These are phyloP conservation scores for Triplophysa rosa DNA, from an alignment of 2,113 vertebrate genomes.

Conservation along the genomic window DNA sequence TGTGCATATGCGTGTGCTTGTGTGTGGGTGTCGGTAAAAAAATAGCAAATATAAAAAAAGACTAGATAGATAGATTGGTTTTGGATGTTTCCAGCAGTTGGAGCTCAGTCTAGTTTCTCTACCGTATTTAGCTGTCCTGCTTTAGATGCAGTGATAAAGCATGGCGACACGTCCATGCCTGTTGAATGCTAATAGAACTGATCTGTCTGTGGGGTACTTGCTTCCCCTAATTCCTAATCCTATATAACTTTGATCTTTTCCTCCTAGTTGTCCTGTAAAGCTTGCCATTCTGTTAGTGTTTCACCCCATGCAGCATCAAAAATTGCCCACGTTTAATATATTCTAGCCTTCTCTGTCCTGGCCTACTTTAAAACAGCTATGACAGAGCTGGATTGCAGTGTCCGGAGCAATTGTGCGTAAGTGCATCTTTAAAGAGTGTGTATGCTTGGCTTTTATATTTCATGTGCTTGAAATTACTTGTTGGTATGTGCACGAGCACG, in stretches of 20 bases:
- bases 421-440: constrained; percentile 13
- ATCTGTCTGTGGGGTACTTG: constrained; percentile 33
- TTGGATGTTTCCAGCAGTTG: constrained; percentile 10
- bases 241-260: constrained; percentile 33
- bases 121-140: constrained; percentile 57
- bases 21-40: too few species aligned
- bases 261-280: constrained; percentile 23
- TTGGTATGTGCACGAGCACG: constrained; percentile 30
- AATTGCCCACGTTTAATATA: constrained; percentile 56
- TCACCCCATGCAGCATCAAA: constrained; percentile 49
- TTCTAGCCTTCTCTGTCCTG: constrained; percentile 60
- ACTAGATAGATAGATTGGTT: neutral
- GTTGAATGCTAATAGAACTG: constrained; percentile 32
- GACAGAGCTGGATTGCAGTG: constrained; percentile 24
- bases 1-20: too few species aligned
- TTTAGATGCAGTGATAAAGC: constrained; percentile 53
- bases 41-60: too few species aligned
- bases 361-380: constrained; percentile 64
- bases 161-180: constrained; percentile 60
- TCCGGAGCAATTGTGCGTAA: neutral
- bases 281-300: constrained; percentile 58
- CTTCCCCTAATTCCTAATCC: constrained; percentile 33
- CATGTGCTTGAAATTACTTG: constrained; percentile 20
- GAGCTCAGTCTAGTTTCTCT: constrained; percentile 59
- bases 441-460: constrained; percentile 17